Percentiles rank a stretch among this genome's conserved stretches.
Conservation (phyloP, 1,140 invertebrate species). For the Eumeta japonica region DNA sequence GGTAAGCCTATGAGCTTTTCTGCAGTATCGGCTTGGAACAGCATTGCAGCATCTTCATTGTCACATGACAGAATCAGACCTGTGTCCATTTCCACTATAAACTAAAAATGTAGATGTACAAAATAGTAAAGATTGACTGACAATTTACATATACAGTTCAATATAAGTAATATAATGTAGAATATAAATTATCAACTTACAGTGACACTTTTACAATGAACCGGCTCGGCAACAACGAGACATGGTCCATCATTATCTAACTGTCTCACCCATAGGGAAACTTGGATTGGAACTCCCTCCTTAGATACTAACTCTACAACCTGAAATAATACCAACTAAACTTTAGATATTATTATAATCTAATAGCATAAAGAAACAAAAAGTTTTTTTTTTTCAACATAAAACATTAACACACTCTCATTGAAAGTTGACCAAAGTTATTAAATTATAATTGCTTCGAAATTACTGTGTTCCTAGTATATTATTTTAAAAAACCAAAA, state of each 20-base stretch:
- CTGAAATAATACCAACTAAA: conserved; percentile 18
- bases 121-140: not conserved
- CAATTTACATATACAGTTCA: not conserved
- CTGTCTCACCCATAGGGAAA: conserved; percentile 64
- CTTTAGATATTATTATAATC: not conserved
- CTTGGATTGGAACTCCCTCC: conserved; percentile 55
- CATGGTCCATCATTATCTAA: conserved; percentile 60
- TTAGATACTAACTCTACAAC: conserved; percentile 63
- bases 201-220: conserved; percentile 53
- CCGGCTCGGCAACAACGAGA: conserved; percentile 65
- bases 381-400: too few relatives aligned
- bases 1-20: conserved; percentile 53
- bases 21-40: conserved; percentile 54
- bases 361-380: too few relatives aligned
- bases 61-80: conserved; percentile 50
- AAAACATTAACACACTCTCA: too few relatives aligned
- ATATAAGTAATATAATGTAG: conserved; percentile 14
- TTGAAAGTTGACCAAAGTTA: too few relatives aligned
- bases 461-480: too few relatives aligned
- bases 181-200: conserved; percentile 31
- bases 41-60: conserved; percentile 39
- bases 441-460: too few relatives aligned
- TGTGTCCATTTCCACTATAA: conserved; percentile 49
- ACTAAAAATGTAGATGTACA: conserved; percentile 17
- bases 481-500: too few relatives aligned